Evolutionary conservation across 2,888 invertebrate species (phyloP).

Genomic region (Unio pictorum): DNA sequence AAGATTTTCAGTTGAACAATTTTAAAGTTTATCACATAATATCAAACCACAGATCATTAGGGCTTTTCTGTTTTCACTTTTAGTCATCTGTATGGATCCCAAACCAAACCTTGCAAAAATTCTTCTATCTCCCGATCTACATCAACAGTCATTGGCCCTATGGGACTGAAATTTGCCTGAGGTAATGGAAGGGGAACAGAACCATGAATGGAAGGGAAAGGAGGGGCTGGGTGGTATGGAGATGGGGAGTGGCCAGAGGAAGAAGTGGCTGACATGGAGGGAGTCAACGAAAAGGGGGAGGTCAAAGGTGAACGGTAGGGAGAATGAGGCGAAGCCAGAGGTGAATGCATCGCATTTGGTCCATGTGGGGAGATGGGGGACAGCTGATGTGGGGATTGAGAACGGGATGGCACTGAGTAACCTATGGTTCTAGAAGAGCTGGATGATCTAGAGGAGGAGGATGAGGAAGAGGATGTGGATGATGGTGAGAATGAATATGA

Average conservation of each 20-base stretch:
- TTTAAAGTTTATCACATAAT: too few relatives aligned
- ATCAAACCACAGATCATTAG: too few relatives aligned
- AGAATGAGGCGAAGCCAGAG: slow-evolving; percentile 2
- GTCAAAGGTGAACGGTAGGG: slow-evolving; percentile 13
- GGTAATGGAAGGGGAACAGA: slow-evolving; percentile 18
- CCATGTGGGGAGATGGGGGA: slow-evolving; percentile 19
- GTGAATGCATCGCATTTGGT: too few relatives aligned
- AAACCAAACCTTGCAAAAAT: slow-evolving; percentile 53
- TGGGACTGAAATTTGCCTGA: slow-evolving; percentile 14
- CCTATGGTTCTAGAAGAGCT: slow-evolving; percentile 31
- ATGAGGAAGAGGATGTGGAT: slow-evolving; percentile 30
- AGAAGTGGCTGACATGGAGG: slow-evolving; percentile 16
- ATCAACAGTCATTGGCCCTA: slow-evolving; percentile 15
- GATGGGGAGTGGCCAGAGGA: slow-evolving; percentile 12
- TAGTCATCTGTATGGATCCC: slow-evolving; percentile 25
- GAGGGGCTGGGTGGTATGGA: slow-evolving; percentile 25
- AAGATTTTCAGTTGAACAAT: too few relatives aligned
- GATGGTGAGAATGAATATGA: slow-evolving; percentile 22
- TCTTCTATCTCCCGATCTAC: slow-evolving; percentile 60
- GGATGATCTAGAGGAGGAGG: slow-evolving; percentile 34
- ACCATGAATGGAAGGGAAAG: slow-evolving; percentile 19
- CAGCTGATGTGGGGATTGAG: slow-evolving; percentile 24
- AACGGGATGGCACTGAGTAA: slow-evolving; percentile 23
- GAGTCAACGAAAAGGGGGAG: slow-evolving; percentile 27
- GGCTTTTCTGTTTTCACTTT: not conserved